Evolutionary conservation across 2,797 vertebrate genomes (phyloP), one percentile per base, ranked within the genome.

Genomic region (Macropodus opercularis): DNA sequence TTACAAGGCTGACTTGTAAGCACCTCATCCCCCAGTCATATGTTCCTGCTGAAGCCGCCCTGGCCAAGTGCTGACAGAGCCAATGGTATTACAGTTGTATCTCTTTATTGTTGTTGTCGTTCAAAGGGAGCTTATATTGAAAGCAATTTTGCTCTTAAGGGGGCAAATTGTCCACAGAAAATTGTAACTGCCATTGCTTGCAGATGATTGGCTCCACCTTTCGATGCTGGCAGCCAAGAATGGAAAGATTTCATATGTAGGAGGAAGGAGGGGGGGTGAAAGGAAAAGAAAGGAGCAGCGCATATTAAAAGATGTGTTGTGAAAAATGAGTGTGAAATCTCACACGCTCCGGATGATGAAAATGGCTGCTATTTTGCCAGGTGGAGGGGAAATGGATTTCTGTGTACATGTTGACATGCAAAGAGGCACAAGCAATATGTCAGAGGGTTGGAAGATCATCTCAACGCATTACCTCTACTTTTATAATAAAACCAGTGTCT

Each of bases 121-220:
- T 93, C 92, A 92, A 92, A 92, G 88, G 89, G 88, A 93, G 86
- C 91, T 91, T 91, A 92, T 91, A 91, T 92, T 81, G 87, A 90
- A 93, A 90, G 92, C 92, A 94, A 93, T 93, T 91, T 93, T 93
- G 92, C 92, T 93, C 92, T 94, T 93, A 93, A 92, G 85, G 87
- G 81, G 85, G 72, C 87, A 92, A 92, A 94, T 92, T 90, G 91
- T 89, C 89, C 85, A 68, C 68, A 88, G 90, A 91, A 93, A 92
- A 94, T 93, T 92, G 90, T 92, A 85, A 90, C 90, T 91, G 90
- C 89, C 89, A 89, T 91, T 60, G 82, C 84, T 89, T 74, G 77
- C 78, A 85, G 83, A 89, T 92, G 91, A 92, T 91, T 91, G 92
- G 91, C 87, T 87, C 84, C 60, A 84, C 87, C 86, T 88, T 79